Percentiles rank a stretch among this genome's conserved stretches.
Conservation (phyloP, 2,888 invertebrate species). For the Platycnemis pennipes region DNA sequence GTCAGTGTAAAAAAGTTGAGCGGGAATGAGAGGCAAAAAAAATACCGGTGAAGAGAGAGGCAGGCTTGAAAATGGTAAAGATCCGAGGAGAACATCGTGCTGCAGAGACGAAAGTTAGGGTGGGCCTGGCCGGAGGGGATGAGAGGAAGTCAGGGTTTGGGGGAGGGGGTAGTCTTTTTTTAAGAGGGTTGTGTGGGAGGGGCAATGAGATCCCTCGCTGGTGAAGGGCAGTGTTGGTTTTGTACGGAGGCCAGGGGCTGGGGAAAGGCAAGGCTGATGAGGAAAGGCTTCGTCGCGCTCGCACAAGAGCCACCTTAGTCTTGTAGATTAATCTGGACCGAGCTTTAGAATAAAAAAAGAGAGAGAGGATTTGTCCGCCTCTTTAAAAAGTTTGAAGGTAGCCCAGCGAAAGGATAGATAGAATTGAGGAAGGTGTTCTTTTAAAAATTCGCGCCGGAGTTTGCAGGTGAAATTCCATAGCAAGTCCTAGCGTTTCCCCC, state of each 20-base stretch:
- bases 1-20: neutral
- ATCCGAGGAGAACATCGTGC: neutral
- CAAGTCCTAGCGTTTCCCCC: too few species aligned
- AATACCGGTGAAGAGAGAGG: neutral
- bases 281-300: neutral
- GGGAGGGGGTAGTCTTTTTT: neutral
- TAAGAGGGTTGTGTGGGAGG: neutral
- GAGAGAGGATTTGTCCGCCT: neutral
- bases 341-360: neutral
- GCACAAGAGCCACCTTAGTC: neutral
- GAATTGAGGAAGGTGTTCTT: too few species aligned
- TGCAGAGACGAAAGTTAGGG: neutral
- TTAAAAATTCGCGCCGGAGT: too few species aligned
- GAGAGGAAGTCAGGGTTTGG: neutral
- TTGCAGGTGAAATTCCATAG: too few species aligned
- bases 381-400: neutral
- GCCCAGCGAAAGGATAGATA: too few species aligned
- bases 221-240: neutral
- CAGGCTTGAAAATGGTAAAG: neutral
- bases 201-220: neutral
- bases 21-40: neutral
- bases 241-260: neutral
- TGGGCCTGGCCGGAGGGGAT: neutral
- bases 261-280: neutral
- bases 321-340: neutral